Percentiles rank a stretch among this genome's conserved stretches.
These are phyloP conservation scores for Albula glossodonta DNA, from an alignment of 2,113 vertebrate genomes.

Conservation along the genomic window DNA sequence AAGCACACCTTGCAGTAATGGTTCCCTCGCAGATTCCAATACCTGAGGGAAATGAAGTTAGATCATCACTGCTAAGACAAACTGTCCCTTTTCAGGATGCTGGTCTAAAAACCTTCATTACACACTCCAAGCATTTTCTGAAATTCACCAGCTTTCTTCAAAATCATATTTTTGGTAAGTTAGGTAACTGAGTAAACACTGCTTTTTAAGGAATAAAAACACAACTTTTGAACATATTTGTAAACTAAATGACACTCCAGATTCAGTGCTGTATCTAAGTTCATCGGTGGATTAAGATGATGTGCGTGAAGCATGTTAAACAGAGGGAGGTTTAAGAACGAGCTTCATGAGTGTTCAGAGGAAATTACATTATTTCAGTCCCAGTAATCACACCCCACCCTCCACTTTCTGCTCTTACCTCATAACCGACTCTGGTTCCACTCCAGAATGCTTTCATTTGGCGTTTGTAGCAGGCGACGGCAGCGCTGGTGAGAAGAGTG, in stretches of 20 bases:
- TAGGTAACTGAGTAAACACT: too few species aligned
- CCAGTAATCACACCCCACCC: neutral
- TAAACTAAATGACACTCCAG: too few species aligned
- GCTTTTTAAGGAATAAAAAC: too few species aligned
- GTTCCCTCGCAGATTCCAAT: constrained; percentile 78
- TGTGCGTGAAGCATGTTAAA: too few species aligned
- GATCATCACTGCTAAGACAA: constrained; percentile 41
- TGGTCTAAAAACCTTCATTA: neutral
- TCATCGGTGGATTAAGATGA: too few species aligned
- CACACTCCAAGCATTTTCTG: neutral
- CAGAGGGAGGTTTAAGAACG: too few species aligned
- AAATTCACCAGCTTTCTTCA: too few species aligned
- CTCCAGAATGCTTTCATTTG: constrained; percentile 92
- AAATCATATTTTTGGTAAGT: too few species aligned
- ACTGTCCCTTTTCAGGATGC: neutral
- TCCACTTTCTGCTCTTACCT: constrained; percentile 48
- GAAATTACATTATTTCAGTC: neutral
- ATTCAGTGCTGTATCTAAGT: too few species aligned
- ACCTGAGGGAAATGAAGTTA: constrained; percentile 76
- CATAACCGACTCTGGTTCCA: constrained; percentile 79
- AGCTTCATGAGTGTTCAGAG: neutral
- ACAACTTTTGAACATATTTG: too few species aligned
- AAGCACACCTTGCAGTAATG: constrained; percentile 82
- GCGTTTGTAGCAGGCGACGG: constrained; percentile 80
- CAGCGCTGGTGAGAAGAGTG: constrained; percentile 79